phyloP scores from a whole-genome alignment of 2,797 vertebrate genomes.

The Odontamblyopus lacepedii region DNA sequence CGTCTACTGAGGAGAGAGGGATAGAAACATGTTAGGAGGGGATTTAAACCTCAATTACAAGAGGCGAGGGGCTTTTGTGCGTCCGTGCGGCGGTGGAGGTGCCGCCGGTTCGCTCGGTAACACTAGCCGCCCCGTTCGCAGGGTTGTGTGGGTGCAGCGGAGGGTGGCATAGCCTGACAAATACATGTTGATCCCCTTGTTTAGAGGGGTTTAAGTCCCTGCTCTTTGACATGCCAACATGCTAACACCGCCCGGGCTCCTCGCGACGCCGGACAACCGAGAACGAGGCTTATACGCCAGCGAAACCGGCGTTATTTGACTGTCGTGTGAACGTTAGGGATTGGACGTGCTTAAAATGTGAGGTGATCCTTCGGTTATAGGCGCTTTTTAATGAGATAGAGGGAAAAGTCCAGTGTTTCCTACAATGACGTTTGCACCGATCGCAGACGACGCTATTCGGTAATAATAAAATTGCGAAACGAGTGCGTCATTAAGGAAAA shows the following conservation, averaged over 20 bases:
- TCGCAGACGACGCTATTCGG: too few species aligned
- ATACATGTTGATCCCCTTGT: conserved; percentile 80
- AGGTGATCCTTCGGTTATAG: too few species aligned
- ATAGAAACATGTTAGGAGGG: conserved; percentile 59
- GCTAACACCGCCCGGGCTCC: conserved; percentile 36
- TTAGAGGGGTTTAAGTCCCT: conserved; percentile 73
- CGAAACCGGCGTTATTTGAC: conserved; percentile 26
- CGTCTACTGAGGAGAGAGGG: conserved; percentile 66
- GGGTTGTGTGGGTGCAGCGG: conserved; percentile 31
- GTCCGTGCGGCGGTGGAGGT: conserved; percentile 61
- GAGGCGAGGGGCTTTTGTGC: conserved; percentile 63
- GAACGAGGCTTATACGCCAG: conserved; percentile 35
- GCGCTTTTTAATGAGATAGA: neutral
- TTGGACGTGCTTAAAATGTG: neutral
- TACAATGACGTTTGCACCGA: neutral
- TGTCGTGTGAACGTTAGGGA: conserved; percentile 3
- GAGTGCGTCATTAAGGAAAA: too few species aligned
- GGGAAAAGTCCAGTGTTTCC: conserved; percentile 9
- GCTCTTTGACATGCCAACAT: conserved; percentile 57
- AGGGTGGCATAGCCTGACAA: conserved; percentile 73
- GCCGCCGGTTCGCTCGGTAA: conserved; percentile 57
- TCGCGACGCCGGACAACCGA: conserved; percentile 23
- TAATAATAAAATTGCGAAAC: too few species aligned
- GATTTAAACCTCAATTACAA: conserved; percentile 82
- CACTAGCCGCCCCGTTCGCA: conserved; percentile 34